Conservation (phyloP, 2,113 vertebrate species). For the Cynoglossus semilaevis region DNA sequence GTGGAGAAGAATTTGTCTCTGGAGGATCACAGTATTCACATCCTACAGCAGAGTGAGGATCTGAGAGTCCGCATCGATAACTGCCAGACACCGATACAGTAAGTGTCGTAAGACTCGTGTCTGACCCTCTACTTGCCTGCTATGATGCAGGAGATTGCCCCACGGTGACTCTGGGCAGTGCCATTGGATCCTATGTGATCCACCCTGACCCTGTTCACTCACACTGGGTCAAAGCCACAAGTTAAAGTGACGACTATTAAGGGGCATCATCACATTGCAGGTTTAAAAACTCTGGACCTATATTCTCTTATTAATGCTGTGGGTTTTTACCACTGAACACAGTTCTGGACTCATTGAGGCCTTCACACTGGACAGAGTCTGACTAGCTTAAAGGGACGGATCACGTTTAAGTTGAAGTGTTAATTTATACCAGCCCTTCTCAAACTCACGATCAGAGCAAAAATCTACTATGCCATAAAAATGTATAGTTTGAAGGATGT, state of each 20-base stretch:
- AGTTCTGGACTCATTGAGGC: not conserved
- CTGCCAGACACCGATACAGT: slow-evolving; percentile 81
- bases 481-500: too few relatives aligned
- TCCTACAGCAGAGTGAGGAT: slow-evolving; percentile 89
- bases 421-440: too few relatives aligned
- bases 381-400: not conserved
- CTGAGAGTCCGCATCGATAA: slow-evolving; percentile 80
- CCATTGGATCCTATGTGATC: too few relatives aligned
- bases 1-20: slow-evolving; percentile 81
- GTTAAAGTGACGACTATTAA: too few relatives aligned
- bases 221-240: too few relatives aligned
- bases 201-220: too few relatives aligned
- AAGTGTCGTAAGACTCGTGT: slow-evolving; percentile 65
- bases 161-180: slow-evolving; percentile 51
- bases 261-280: too few relatives aligned
- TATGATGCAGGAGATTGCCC: slow-evolving; percentile 54
- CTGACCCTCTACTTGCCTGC: slow-evolving; percentile 69
- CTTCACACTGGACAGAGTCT: not conserved
- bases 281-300: too few relatives aligned
- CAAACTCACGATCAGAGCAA: too few relatives aligned
- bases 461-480: too few relatives aligned
- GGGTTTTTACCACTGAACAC: not conserved
- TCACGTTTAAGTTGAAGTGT: not conserved
- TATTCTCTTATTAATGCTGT: too few relatives aligned
- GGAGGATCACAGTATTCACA: slow-evolving; percentile 81